A percentile compares a stretch with the other conserved stretches of the same genome.
Evolutionary conservation across 2,888 invertebrate genomes (phyloP).

Genomic region (Buathra laborator): DNA sequence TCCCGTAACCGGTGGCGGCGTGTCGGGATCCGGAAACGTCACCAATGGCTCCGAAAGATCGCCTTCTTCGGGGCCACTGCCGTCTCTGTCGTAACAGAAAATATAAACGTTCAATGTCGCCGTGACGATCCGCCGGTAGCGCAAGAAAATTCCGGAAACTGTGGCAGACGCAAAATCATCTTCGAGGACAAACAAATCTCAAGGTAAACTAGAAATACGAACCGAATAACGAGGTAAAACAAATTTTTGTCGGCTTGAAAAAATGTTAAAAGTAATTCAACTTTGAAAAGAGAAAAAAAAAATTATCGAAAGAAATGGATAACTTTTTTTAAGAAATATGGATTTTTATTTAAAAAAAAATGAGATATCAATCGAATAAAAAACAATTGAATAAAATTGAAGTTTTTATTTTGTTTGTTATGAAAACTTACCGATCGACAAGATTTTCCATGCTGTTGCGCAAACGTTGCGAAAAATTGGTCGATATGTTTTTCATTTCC

Average conservation of each 20-base stretch:
- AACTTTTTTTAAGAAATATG: neutral
- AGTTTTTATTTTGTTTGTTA: neutral
- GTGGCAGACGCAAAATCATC: conserved; percentile 15
- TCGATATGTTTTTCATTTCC: conserved; percentile 92
- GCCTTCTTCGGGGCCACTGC: conserved; percentile 78
- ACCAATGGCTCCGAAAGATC: conserved; percentile 89
- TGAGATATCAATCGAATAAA: neutral
- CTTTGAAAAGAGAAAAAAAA: neutral
- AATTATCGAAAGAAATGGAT: neutral
- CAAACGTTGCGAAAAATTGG: conserved; percentile 86
- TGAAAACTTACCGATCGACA: conserved; percentile 88
- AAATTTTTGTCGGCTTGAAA: too few relatives aligned
- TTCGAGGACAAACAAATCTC: conserved; percentile 20
- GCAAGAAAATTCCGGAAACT: conserved; percentile 29
- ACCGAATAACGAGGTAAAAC: neutral
- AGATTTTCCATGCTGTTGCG: conserved; percentile 93
- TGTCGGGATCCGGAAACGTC: conserved; percentile 93
- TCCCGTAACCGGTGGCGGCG: conserved; percentile 87
- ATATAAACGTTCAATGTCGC: neutral
- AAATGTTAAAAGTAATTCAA: neutral
- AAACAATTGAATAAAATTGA: conserved; percentile 5
- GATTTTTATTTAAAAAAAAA: conserved; percentile 9
- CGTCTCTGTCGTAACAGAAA: conserved; percentile 74
- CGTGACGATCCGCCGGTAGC: neutral
- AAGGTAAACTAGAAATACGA: neutral